Base-by-base conservation (phyloP, 1,140 invertebrate species). In the Lordiphosa collinella region DNA sequence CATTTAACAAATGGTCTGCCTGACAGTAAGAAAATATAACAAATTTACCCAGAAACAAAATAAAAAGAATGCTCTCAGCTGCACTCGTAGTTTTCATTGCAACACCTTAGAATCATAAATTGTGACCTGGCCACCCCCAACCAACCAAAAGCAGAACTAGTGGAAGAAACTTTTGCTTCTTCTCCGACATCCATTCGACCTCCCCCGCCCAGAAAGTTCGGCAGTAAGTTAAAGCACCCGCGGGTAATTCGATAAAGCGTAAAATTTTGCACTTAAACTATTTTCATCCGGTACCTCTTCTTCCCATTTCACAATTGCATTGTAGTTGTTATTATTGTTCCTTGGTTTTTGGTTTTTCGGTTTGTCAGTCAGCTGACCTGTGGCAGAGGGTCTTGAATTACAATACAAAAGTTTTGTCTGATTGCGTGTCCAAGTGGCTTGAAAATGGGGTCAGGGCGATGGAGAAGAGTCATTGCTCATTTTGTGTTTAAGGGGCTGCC, bases 191-290 rank as follows among this genome's bases (percentile, higher is more conserved):
- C 36, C 36, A 13, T 34, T 16, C 11, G 10, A 8, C 18, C 32
- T 9, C 36, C 4, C 46, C 43, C 44, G 10, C 9, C 36, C 6
- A 7, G 44, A 72, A 85, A 80, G 34, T 85, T 85, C 12, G 49
- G 29, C 55, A 67, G 71, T 71, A 85, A 85, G 78, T 84, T 84
- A 78, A 84, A 78, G 78, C 66, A 70, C 79, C 80, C 79, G 79
- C 79, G 79, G 79, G 79, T 85, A 85, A 85, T 85, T 85, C 74
- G 79, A 85, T 85, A 85, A 85, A 85, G 74, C 79, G 79, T 85
- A 85, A 85, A 85, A 85, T 85, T 85, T 79, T 85, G 79, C 79
- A 79, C 79, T 85, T 79, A 74, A 85, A 85, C 78, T 84, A 85
- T 85, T 84, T 84, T 82, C 63, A 52, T 52, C 55, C 29, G 22